phyloP scores from a whole-genome alignment of 2,888 invertebrate genomes.

The Chirona hameri region DNA sequence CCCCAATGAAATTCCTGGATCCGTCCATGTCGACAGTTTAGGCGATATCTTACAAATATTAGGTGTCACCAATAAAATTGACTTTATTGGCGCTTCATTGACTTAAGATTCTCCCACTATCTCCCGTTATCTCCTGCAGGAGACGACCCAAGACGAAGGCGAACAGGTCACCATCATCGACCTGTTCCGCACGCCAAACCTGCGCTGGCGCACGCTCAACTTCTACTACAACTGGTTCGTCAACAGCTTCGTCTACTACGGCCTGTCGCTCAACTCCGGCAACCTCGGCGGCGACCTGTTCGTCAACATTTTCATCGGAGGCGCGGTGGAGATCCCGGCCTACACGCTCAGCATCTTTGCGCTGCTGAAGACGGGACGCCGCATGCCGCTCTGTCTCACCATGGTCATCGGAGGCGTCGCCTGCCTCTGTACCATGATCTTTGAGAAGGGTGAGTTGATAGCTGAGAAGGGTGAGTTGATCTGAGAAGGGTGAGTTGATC shows the following conservation, averaged over 20 bases:
- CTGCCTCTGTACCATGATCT: constrained; percentile 56
- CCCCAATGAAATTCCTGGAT: no score
- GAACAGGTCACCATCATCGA: constrained; percentile 50
- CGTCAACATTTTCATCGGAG: constrained; percentile 57
- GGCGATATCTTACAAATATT: no score
- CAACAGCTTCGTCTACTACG: constrained; percentile 73
- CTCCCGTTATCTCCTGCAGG: no score
- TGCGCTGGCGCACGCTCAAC: constrained; percentile 65
- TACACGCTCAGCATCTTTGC: constrained; percentile 70
- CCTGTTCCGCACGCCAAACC: constrained; percentile 61
- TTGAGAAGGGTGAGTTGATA: constrained; percentile 33
- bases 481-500: no score
- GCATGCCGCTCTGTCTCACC: constrained; percentile 66
- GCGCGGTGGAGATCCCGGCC: constrained; percentile 73
- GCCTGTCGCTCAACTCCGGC: constrained; percentile 67
- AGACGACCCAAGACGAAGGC: neutral
- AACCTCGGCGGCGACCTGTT: constrained; percentile 72
- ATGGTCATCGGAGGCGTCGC: constrained; percentile 66
- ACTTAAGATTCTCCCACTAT: no score
- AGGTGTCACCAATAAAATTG: no score
- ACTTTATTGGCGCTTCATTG: no score
- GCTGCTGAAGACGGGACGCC: constrained; percentile 67
- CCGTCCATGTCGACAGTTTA: no score
- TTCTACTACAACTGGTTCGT: constrained; percentile 71
- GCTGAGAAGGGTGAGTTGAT: no score